Percentiles rank a stretch among this genome's conserved stretches.
Conservation (phyloP, 2,797 vertebrate species). For the Lagorchestes hirsutus region DNA sequence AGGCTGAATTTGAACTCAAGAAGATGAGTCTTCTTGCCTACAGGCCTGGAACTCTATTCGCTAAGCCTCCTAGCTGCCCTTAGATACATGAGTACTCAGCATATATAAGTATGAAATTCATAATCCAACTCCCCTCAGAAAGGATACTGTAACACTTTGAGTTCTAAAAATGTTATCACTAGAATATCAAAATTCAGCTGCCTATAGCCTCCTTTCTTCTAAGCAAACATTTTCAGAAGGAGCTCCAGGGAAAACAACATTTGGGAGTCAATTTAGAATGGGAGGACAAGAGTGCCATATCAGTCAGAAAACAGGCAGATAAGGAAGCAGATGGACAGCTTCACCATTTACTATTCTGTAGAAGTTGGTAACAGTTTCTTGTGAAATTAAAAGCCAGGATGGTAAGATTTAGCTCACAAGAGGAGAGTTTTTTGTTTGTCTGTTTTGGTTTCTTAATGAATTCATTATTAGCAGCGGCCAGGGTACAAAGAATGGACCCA, state of each 20-base stretch:
- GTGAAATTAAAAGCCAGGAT: constrained; percentile 16
- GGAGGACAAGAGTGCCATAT: not conserved
- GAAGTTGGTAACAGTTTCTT: constrained; percentile 6
- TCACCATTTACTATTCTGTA: constrained; percentile 9
- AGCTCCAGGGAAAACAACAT: constrained; percentile 56
- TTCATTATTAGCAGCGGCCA: not conserved
- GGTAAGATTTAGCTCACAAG: not conserved
- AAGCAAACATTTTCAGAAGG: constrained; percentile 64
- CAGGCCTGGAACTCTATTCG: not conserved
- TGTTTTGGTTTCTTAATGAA: not conserved
- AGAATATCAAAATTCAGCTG: constrained; percentile 58
- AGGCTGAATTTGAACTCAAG: not conserved
- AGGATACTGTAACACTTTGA: constrained; percentile 1
- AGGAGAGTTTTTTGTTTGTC: not conserved
- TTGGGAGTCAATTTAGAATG: constrained; percentile 70
- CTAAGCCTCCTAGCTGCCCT: not conserved
- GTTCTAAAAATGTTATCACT: constrained; percentile 31
- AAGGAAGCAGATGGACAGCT: not conserved
- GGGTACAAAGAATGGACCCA: not conserved
- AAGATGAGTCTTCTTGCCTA: not conserved
- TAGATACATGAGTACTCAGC: not conserved
- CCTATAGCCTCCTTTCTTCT: constrained; percentile 33
- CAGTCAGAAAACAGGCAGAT: not conserved
- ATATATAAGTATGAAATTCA: not conserved
- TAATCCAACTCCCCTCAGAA: constrained; percentile 1